Evolutionary conservation across 2,113 vertebrate genomes (phyloP), one percentile per base, ranked within the genome.

Genomic region (Ageneiosus marmoratus): DNA sequence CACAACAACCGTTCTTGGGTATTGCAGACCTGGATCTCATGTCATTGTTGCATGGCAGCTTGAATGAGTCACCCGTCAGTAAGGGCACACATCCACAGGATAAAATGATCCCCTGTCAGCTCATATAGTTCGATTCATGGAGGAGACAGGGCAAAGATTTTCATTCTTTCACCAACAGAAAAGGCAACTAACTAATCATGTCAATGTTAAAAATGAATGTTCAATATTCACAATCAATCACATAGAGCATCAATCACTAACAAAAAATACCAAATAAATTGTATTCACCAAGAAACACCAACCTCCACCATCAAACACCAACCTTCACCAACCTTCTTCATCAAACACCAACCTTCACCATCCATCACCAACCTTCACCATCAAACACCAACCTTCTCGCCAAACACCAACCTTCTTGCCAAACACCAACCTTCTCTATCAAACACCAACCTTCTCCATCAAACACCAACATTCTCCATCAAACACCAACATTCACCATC

Each of bases 1-100:
- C 79, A 70, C 15, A 72, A 81, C 50, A 72, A 56, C 22, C 15
- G 4, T 29, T 58, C 6, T 55, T 34, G 20, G 20, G 16, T 76
- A 48, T 76, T 76, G 32, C 62, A 80, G n/a, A 80, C 48, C 44
- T 37, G 24, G 18, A 69, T 80, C 29, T 67, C 15, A 15, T 65
- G 27, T 80, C 62, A 69, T 27, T 51, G 62, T n/a, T 53, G 12
- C 12, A 1, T 46, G 80, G n/a, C 37, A 58, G 53, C n/a, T 48
- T 32, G 53, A 29, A 55, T 73, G 80, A 81, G 18, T 58, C 37
- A 73, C 9, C n/a, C n/a, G 5, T 46, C 63, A 58, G 50, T 22
- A 2, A 11, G 51, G 53, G 9, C 55, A 56, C 51, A 18, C 15
- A 58, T 70, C 16, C 27, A 55, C 24, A 44, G 8, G 15, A 53